Base-by-base conservation (phyloP, 1,140 invertebrate species). In the Saccostrea glomerata region DNA sequence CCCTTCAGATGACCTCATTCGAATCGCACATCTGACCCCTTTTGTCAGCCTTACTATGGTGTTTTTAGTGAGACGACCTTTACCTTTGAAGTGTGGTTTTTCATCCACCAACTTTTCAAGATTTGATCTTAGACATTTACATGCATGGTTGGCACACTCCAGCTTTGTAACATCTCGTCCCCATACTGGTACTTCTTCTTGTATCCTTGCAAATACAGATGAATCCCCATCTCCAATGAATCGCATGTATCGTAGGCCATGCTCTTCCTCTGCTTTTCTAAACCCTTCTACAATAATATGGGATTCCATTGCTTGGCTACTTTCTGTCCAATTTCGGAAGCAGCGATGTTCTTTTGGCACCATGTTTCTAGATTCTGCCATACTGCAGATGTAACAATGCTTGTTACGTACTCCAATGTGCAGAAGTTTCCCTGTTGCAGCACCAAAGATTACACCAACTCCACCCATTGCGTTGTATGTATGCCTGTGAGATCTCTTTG, bases 221-320 rank as follows among this genome's bases (percentile, higher is more conserved):
- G 93, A 94, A 87, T 96, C 95, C 13, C 95, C 94, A 92, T 96
- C 95, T 6, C 90, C 94, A 89, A 96, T 94, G 0, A 96, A 47
- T 20, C 82, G 86, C 70, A 87, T 90, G 88, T 95, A 95, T 40
- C 94, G 93, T 4, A 95, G 4, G 2, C 92, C 91, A 92, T 96
- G 90, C 89, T 92, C 92, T 77, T 92, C 86, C 13, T 95, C 82
- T 85, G 94, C 94, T 13, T 77, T 13, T 60, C 91, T 87, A 91
- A 96, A 96, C 23, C 94, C 94, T 90, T 95, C 93, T 2, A 93
- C 83, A 56, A 95, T 93, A 17, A 94, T 93, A 83, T 94, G 92
- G 25, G 93, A 85, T 90, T 96, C 95, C 95, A 96, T 96, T 11
- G 90, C 90, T 1, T 94, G 94, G 0, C 95, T 95, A 63, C 90